Evolutionary conservation across 2,113 vertebrate species (phyloP).

Genomic region (Gymnocephalus cernua): DNA sequence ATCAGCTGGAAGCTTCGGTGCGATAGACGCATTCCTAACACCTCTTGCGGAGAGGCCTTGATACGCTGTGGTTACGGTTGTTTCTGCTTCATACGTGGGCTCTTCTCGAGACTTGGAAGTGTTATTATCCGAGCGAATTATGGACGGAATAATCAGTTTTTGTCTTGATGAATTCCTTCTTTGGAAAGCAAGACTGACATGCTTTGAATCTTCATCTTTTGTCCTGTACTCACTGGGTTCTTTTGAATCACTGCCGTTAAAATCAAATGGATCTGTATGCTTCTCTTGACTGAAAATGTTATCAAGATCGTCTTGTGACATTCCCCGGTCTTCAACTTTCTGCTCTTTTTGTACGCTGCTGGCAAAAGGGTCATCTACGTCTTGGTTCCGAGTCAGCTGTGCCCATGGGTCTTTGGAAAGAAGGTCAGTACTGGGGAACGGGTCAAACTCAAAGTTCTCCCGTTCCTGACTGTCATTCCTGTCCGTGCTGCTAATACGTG

Average conservation of each 20-base stretch:
- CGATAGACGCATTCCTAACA: neutral
- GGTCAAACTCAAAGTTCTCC: constrained; percentile 52
- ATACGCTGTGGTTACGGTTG: neutral
- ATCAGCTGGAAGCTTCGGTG: constrained; percentile 40
- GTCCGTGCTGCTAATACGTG: constrained; percentile 21
- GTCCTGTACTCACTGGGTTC: constrained; percentile 31
- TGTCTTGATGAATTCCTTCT: constrained; percentile 61
- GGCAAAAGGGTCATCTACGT: constrained; percentile 50
- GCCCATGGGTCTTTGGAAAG: constrained; percentile 66
- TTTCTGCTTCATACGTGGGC: constrained; percentile 15
- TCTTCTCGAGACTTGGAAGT: constrained; percentile 17
- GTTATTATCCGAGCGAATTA: constrained; percentile 17
- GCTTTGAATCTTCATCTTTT: constrained; percentile 5
- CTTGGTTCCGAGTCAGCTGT: constrained; percentile 38
- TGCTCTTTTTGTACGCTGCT: constrained; percentile 23
- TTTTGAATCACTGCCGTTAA: constrained; percentile 27
- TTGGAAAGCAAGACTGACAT: constrained; percentile 51
- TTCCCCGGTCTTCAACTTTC: constrained; percentile 50
- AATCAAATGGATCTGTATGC: constrained; percentile 57
- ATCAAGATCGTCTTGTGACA: constrained; percentile 66
- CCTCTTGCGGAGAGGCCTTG: neutral
- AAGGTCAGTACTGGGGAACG: constrained; percentile 58
- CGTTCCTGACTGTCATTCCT: constrained; percentile 3
- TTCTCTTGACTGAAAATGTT: constrained; percentile 56
- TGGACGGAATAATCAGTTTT: constrained; percentile 32